These are phyloP conservation scores for Zophobas atratus DNA, from an alignment of 1,140 invertebrate genomes.

Conservation along the genomic window DNA sequence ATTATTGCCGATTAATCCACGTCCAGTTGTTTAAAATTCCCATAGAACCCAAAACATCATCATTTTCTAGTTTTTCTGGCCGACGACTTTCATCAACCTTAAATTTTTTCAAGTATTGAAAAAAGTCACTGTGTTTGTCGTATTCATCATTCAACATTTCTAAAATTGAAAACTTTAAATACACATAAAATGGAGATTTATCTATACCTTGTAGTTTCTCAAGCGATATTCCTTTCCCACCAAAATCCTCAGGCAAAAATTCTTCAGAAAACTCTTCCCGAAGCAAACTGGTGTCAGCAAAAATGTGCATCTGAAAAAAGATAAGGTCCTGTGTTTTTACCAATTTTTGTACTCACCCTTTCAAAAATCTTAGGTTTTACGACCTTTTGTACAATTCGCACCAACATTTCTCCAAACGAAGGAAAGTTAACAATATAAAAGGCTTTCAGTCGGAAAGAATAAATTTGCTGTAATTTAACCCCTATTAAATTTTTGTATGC, in stretches of 20 bases:
- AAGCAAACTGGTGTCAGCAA: neutral
- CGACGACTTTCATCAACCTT: neutral
- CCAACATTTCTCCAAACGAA: neutral
- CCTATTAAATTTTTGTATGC: too few relatives aligned
- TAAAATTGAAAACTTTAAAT: neutral
- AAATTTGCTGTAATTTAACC: neutral
- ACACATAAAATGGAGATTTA: neutral
- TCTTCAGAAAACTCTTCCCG: neutral
- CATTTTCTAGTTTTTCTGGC: neutral
- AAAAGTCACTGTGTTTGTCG: neutral
- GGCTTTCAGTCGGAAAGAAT: neutral
- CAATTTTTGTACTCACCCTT: neutral
- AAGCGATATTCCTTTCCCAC: neutral
- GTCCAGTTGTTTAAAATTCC: too few relatives aligned
- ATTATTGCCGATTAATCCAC: too few relatives aligned
- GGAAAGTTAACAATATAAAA: constrained; percentile 11
- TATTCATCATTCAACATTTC: constrained; percentile 7
- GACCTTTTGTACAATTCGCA: neutral
- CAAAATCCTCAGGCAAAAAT: constrained; percentile 32
- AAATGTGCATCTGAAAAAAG: neutral
- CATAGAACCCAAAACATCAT: neutral
- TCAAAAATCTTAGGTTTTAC: constrained; percentile 20
- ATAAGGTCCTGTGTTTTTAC: neutral
- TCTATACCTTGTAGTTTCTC: constrained; percentile 20
- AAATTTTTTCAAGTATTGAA: neutral